Evolutionary conservation across 2,797 vertebrate genomes (phyloP), one percentile per base, ranked within the genome.

Genomic region (Leuciscus waleckii): DNA sequence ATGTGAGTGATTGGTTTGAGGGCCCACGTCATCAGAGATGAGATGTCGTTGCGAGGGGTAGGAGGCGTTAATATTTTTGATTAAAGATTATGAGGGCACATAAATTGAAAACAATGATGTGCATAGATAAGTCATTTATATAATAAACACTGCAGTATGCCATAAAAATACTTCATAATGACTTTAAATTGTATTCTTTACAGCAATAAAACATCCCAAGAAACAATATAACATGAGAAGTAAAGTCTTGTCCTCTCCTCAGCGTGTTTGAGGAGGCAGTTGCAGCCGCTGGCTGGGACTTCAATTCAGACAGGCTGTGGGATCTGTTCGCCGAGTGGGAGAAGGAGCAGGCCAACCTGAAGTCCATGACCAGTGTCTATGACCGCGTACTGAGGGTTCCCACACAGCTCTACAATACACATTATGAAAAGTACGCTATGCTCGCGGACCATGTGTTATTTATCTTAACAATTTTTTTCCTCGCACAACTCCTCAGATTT

Each of bases 281-380:
- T 51, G 87, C 73, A 0, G 94, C 95, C 0, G 95, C 95, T 0
- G 97, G 97, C 8, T 89, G 96, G 91, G 97, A 97, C 86, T 97
- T 97, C 92, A 95, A 96, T 69, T 97, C 97, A 0, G 97, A 98
- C 87, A 93, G 96, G 0, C 93, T 98, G 0, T 98, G 97, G 97
- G 96, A 97, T 80, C 92, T 97, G 1, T 97, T 96, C 14, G 90
- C 95, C 5, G 96, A 96, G 58, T 97, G 97, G 96, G 96, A 97
- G 89, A 95, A 94, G 76, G 95, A 96, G 79, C 96, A 96, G 81
- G 95, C 94, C 0, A 93, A 96, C 71, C 91, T 95, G 54, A 94
- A 78, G 26, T 94, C 93, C 0, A 94, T 95, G 23, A 90, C 95
- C 0, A 90, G 89, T 0, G 90, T 97, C 41, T 94, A 96, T n/a